Percentiles rank a stretch among this genome's conserved stretches.
phyloP scores from a whole-genome alignment of 1,140 invertebrate genomes.

The Diachasmimorpha longicaudata region DNA sequence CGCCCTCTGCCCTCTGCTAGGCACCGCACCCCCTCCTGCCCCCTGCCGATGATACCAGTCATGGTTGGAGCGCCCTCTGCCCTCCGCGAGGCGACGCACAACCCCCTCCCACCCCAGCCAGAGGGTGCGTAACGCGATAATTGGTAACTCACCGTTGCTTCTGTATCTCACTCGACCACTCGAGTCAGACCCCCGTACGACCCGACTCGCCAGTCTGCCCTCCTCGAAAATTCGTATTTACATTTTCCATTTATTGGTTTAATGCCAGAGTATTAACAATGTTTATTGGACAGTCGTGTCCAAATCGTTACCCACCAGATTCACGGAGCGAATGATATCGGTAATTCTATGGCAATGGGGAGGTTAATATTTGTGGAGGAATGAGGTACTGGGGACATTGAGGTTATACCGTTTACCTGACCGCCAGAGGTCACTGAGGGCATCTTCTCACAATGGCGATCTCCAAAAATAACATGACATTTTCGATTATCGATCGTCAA shows the following conservation, averaged over 20 bases:
- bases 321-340: not conserved
- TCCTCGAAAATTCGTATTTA: constrained; percentile 56
- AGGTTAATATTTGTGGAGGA: not conserved
- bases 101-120: not conserved
- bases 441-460: no score
- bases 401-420: not conserved
- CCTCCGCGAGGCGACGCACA: not conserved
- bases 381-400: not conserved
- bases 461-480: no score
- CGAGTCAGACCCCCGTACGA: constrained; percentile 3
- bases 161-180: constrained; percentile 13
- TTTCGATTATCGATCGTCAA: no score
- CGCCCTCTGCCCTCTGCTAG: not conserved
- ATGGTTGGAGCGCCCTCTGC: not conserved
- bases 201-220: not conserved
- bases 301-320: constrained; percentile 33
- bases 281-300: constrained; percentile 51
- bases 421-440: not conserved
- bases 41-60: no score
- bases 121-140: not conserved
- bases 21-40: not conserved
- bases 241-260: constrained; percentile 56
- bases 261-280: constrained; percentile 53
- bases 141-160: constrained; percentile 1
- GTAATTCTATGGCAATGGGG: not conserved